Evolutionary conservation across 37 sponge, comb jelly and placozoan genomes (phyloP).

Genomic region (Ephydatia muelleri): DNA sequence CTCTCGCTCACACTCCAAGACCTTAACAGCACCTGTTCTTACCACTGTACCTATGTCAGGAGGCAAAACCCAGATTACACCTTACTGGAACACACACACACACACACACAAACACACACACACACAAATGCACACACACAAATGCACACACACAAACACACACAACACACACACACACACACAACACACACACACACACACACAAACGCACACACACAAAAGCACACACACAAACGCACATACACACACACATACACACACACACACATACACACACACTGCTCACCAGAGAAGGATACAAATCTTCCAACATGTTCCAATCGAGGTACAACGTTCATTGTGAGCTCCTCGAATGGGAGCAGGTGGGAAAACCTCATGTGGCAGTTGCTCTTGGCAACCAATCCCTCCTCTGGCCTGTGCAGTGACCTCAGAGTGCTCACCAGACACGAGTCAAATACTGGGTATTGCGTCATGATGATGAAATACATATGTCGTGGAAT

Average conservation of each 20-base stretch:
- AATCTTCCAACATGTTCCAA: constrained; percentile 54
- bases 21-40: constrained; percentile 45
- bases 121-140: too few relatives aligned
- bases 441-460: constrained; percentile 15
- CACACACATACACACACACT: constrained; percentile 7
- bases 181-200: not conserved
- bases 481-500: not conserved
- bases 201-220: too few relatives aligned
- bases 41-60: constrained; percentile 60
- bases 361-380: constrained; percentile 58
- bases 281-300: constrained; percentile 45
- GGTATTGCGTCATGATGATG: not conserved
- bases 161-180: not conserved
- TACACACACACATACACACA: not conserved
- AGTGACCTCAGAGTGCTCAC: not conserved
- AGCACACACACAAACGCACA: too few relatives aligned
- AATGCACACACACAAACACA: not conserved
- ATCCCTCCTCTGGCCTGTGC: not conserved
- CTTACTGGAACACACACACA: not conserved
- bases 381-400: constrained; percentile 39
- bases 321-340: constrained; percentile 54
- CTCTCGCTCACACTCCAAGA: constrained; percentile 58
- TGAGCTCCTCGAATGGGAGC: constrained; percentile 41
- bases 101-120: too few relatives aligned
- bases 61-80: not conserved